A percentile compares a stretch with the other conserved stretches of the same genome.
Evolutionary conservation across 2,888 invertebrate species (phyloP).

Genomic region (Chrysopilus asiliformis): DNA sequence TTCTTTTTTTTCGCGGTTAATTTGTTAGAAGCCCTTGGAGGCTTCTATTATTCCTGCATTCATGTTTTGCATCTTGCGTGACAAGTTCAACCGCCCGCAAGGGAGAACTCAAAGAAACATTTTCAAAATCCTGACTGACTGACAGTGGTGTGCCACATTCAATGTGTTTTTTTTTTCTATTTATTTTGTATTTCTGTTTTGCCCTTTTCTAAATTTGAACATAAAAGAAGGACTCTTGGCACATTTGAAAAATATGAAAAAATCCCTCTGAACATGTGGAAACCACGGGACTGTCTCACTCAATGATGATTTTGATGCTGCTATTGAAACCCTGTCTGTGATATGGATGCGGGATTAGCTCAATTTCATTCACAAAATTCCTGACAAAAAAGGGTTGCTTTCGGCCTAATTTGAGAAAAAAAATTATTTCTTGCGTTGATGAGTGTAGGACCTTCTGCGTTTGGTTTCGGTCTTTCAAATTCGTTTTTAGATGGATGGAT

Average conservation of each 20-base stretch:
- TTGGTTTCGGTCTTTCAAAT: too few relatives aligned
- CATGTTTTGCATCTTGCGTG: too few relatives aligned
- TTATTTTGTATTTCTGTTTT: background rate
- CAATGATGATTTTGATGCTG: too few relatives aligned
- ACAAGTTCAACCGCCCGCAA: background rate
- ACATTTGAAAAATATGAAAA: background rate
- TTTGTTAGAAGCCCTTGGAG: too few relatives aligned
- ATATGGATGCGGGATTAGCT: conserved; percentile 11
- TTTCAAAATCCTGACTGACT: background rate
- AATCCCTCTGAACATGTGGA: conserved; percentile 1
- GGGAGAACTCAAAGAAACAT: background rate
- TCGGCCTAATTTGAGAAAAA: too few relatives aligned
- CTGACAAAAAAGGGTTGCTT: too few relatives aligned
- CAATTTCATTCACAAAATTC: conserved; percentile 8
- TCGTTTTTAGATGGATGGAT: too few relatives aligned
- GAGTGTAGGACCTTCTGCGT: too few relatives aligned
- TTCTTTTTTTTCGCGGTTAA: too few relatives aligned
- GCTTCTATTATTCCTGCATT: too few relatives aligned
- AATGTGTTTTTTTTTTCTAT: background rate
- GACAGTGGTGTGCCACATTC: background rate
- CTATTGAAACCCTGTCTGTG: too few relatives aligned
- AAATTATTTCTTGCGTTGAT: too few relatives aligned
- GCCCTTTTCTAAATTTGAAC: background rate
- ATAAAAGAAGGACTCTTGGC: background rate
- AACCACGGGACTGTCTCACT: conserved; percentile 2